These are phyloP conservation scores for Aethes cnicana DNA, from an alignment of 2,888 invertebrate genomes.

Conservation along the genomic window DNA sequence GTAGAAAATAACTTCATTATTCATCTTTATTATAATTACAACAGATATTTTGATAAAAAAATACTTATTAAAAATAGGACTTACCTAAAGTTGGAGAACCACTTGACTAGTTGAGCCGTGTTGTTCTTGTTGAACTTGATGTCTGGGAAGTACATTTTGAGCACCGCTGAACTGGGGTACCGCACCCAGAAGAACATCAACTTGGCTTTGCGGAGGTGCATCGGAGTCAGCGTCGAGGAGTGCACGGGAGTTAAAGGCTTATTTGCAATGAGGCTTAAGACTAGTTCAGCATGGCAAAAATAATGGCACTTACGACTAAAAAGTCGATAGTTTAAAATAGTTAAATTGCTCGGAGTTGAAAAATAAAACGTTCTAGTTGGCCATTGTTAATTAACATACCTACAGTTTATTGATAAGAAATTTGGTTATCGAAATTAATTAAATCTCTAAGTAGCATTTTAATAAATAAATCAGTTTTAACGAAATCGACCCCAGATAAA, in stretches of 20 bases:
- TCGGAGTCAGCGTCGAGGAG: slow-evolving; percentile 98
- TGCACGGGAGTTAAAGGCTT: slow-evolving; percentile 92
- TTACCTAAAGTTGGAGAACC: slow-evolving; percentile 99
- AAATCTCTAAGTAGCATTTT: slow-evolving; percentile 3
- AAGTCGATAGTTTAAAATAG: too few species aligned
- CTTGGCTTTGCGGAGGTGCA: slow-evolving; percentile 99
- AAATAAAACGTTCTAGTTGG: too few species aligned
- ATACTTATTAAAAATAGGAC: slow-evolving; percentile 60
- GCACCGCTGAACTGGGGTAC: slow-evolving; percentile 98
- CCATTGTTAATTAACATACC: too few species aligned
- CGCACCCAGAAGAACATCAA: slow-evolving; percentile 99
- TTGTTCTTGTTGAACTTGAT: slow-evolving; percentile 99
- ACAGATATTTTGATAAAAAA: slow-evolving; percentile 3
- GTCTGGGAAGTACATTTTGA: slow-evolving; percentile 99
- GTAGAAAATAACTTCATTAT: too few species aligned
- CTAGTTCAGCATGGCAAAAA: background rate
- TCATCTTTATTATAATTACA: too few species aligned
- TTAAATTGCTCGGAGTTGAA: too few species aligned
- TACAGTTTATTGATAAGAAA: background rate
- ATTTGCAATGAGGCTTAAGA: slow-evolving; percentile 13
- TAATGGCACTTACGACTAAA: slow-evolving; percentile 18
- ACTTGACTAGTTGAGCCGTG: slow-evolving; percentile 99
- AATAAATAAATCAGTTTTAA: slow-evolving; percentile 26
- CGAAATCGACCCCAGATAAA: slow-evolving; percentile 37
- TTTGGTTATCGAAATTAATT: background rate